phyloP scores from a whole-genome alignment of 2,113 vertebrate species.

The Corydoras maculifer region DNA sequence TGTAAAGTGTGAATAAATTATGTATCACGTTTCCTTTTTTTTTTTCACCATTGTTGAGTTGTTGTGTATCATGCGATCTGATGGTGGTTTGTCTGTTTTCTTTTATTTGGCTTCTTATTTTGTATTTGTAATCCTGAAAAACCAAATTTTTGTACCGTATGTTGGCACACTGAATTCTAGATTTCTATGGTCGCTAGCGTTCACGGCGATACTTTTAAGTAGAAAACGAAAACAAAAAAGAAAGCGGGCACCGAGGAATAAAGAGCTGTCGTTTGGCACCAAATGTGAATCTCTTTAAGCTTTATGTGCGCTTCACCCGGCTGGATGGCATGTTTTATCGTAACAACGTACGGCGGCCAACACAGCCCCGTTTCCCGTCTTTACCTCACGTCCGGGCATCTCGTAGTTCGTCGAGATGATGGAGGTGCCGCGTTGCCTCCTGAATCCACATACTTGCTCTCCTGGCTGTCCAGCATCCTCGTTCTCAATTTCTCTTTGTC shows the following conservation, averaged over 20 bases:
- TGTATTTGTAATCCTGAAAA: constrained; percentile 46
- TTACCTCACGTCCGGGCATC: background rate
- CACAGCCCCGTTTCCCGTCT: background rate
- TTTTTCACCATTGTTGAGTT: constrained; percentile 69
- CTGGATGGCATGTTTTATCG: background rate
- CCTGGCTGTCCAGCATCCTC: background rate
- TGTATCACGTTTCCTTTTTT: constrained; percentile 86
- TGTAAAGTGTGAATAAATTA: constrained; percentile 97
- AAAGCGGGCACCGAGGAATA: constrained; percentile 37
- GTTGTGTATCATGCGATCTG: constrained; percentile 84
- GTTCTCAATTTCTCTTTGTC: background rate
- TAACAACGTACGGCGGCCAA: background rate
- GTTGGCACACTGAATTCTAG: constrained; percentile 50
- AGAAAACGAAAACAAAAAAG: constrained; percentile 24
- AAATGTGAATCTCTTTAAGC: constrained; percentile 35
- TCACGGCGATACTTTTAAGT: constrained; percentile 44
- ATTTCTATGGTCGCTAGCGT: constrained; percentile 48
- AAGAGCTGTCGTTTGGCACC: constrained; percentile 42
- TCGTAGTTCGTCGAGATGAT: background rate
- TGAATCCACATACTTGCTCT: background rate
- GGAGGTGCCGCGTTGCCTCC: background rate
- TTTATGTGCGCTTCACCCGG: constrained; percentile 35
- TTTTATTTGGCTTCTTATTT: constrained; percentile 26
- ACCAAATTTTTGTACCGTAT: constrained; percentile 46
- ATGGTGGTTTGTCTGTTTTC: constrained; percentile 56